phyloP scores from a whole-genome alignment of 1,140 invertebrate genomes.

The Drosophila teissieri region DNA sequence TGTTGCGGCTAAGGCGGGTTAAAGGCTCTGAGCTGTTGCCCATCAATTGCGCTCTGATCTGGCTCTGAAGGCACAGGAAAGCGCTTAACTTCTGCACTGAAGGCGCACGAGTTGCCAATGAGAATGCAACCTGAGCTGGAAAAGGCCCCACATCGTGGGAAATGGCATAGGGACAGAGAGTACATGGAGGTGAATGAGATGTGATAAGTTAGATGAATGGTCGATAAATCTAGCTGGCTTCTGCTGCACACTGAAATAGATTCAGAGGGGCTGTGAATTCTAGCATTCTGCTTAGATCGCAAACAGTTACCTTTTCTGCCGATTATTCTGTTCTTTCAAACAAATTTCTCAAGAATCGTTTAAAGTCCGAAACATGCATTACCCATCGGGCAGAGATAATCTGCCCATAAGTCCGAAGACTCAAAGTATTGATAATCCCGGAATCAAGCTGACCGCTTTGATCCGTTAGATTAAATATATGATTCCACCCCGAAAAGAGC shows the following conservation, averaged over 20 bases:
- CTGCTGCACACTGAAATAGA: conserved; percentile 4
- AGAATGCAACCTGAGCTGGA: conserved; percentile 25
- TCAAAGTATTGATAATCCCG: conserved; percentile 1
- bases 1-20: conserved; percentile 42
- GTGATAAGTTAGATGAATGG: conserved; percentile 38
- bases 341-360: neutral
- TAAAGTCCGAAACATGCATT: neutral
- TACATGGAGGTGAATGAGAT: conserved; percentile 24
- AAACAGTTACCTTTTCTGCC: neutral
- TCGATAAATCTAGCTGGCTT: conserved; percentile 28
- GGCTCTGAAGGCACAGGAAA: conserved; percentile 48
- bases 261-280: neutral
- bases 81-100: conserved; percentile 38
- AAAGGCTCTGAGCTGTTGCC: conserved; percentile 44
- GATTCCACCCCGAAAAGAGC: neutral
- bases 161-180: conserved; percentile 12
- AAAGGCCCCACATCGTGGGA: conserved; percentile 31
- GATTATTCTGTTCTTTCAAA: neutral
- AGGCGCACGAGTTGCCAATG: conserved; percentile 19
- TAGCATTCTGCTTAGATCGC: neutral
- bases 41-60: conserved; percentile 60
- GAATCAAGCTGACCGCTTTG: conserved; percentile 12
- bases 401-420: neutral
- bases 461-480: neutral
- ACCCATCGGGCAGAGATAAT: conserved; percentile 7